phyloP scores from a whole-genome alignment of 2,797 vertebrate species.

The Brachyalestes nurse region DNA sequence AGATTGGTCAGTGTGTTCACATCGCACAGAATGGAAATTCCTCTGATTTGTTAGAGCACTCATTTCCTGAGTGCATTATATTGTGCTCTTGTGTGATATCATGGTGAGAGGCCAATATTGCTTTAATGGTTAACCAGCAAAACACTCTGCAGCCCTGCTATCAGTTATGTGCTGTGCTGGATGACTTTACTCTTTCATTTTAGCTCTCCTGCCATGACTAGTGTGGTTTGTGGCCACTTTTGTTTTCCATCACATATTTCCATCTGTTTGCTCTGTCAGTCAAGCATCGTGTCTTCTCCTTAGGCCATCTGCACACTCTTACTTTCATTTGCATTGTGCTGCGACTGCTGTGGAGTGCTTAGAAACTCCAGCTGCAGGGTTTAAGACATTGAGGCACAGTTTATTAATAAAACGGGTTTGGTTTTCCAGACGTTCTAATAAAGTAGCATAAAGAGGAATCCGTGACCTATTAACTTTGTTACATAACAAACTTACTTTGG shows the following conservation, averaged over 20 bases:
- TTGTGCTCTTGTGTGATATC: conserved; percentile 16
- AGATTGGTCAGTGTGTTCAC: neutral
- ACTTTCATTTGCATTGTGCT: conserved; percentile 10
- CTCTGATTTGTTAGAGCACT: neutral
- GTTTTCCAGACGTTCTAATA: neutral
- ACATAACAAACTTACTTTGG: conserved; percentile 3
- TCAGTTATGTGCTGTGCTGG: conserved; percentile 1
- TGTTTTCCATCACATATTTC: conserved; percentile 33
- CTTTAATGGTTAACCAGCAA: conserved; percentile 8
- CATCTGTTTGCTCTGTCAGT: conserved; percentile 18
- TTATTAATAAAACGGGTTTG: neutral
- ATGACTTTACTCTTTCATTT: conserved; percentile 25
- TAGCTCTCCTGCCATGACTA: neutral
- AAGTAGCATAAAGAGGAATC: neutral
- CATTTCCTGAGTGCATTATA: neutral
- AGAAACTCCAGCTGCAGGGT: conserved; percentile 1
- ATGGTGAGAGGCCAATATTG: neutral
- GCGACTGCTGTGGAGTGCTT: neutral
- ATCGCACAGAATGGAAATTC: neutral
- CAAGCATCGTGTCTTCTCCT: conserved; percentile 11
- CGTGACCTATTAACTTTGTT: neutral
- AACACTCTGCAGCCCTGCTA: neutral
- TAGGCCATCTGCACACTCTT: conserved; percentile 2
- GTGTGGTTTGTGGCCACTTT: conserved; percentile 4
- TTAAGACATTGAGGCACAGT: neutral